Percentiles rank a stretch among this genome's conserved stretches.
Conservation (phyloP, 2,113 vertebrate genomes). For the Channa argus region DNA sequence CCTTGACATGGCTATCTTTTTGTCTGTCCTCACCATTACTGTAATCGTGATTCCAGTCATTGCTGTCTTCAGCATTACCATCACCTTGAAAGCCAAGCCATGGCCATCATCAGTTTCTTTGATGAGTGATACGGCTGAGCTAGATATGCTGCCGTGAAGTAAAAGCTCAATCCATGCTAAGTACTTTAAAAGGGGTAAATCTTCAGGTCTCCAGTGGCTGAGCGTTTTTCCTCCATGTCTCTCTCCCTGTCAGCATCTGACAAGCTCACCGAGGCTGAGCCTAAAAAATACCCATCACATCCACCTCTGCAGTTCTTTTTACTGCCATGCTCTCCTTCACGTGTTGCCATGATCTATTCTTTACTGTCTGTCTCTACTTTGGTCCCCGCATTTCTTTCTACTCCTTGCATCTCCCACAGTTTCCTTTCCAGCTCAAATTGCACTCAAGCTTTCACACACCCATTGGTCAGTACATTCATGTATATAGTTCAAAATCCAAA, state of each 20-base stretch:
- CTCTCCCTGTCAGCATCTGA: slow-evolving; percentile 71
- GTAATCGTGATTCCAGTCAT: slow-evolving; percentile 36
- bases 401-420: slow-evolving; percentile 40
- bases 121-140: slow-evolving; percentile 56
- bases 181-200: slow-evolving; percentile 76
- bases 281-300: slow-evolving; percentile 70
- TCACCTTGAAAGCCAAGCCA: slow-evolving; percentile 36
- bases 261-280: slow-evolving; percentile 71
- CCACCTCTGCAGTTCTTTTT: slow-evolving; percentile 63
- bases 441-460: slow-evolving; percentile 14
- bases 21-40: slow-evolving; percentile 20
- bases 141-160: slow-evolving; percentile 61
- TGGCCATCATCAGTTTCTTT: slow-evolving; percentile 52
- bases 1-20: not conserved
- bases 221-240: slow-evolving; percentile 59
- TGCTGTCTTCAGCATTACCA: slow-evolving; percentile 46
- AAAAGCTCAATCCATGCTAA: slow-evolving; percentile 71
- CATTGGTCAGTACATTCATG: slow-evolving; percentile 8
- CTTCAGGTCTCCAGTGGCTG: slow-evolving; percentile 69
- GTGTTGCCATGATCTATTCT: slow-evolving; percentile 64
- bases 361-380: slow-evolving; percentile 58
- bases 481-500: slow-evolving; percentile 1
- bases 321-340: slow-evolving; percentile 63
- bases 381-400: slow-evolving; percentile 34
- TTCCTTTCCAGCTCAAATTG: slow-evolving; percentile 11